Evolutionary conservation across 2,797 vertebrate species (phyloP).

Genomic region (Oreochromis grahami): DNA sequence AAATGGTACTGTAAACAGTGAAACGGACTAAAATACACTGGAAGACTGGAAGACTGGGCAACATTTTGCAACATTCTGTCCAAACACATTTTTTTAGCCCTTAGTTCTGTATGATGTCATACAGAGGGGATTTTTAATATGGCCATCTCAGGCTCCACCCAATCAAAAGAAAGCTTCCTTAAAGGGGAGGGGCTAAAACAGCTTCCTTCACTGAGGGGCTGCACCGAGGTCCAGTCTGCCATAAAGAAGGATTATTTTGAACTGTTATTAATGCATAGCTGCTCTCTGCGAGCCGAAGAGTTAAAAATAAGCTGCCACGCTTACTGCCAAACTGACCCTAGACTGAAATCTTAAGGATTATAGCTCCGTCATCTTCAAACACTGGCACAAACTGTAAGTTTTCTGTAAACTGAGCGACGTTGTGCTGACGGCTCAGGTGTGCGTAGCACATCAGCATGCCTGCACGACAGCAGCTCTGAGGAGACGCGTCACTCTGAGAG

Average conservation of each 20-base stretch:
- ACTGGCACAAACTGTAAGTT: background rate
- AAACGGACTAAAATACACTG: background rate
- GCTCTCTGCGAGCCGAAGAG: background rate
- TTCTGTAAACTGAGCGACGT: background rate
- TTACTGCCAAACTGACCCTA: background rate
- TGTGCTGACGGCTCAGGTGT: background rate
- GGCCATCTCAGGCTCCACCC: background rate
- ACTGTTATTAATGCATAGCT: background rate
- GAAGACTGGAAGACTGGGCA: background rate
- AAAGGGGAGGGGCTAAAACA: background rate
- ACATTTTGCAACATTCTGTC: background rate
- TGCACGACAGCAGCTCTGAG: background rate
- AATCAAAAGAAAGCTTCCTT: background rate
- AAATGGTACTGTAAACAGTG: background rate
- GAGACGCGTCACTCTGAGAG: background rate
- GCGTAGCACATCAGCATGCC: background rate
- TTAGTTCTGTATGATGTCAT: rapidly evolving
- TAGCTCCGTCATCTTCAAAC: background rate
- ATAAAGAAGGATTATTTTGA: background rate
- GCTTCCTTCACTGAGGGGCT: background rate
- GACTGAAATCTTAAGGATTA: background rate
- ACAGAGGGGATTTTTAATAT: background rate
- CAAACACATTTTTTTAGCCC: background rate
- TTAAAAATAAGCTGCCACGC: rapidly evolving
- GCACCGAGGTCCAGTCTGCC: background rate